These are phyloP conservation scores for Spilosoma lubricipeda DNA, from an alignment of 2,888 invertebrate species.

Conservation along the genomic window DNA sequence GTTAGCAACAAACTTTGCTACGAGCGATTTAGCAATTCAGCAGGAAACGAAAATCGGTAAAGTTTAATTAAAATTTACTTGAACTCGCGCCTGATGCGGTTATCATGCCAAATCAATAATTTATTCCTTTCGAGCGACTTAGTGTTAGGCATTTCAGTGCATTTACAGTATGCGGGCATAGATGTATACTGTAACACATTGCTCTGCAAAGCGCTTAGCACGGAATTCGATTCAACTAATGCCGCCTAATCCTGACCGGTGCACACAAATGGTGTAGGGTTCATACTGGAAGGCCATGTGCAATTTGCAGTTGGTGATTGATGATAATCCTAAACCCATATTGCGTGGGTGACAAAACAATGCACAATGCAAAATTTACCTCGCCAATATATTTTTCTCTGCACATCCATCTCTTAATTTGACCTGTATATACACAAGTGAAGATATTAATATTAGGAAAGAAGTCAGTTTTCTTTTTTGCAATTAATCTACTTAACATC, in stretches of 20 bases:
- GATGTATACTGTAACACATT: constrained; percentile 71
- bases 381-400: constrained; percentile 57
- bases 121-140: constrained; percentile 50
- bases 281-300: constrained; percentile 80
- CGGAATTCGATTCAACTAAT: constrained; percentile 85
- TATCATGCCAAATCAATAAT: constrained; percentile 60
- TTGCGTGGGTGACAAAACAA: constrained; percentile 69
- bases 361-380: too few relatives aligned
- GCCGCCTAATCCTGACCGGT: constrained; percentile 80
- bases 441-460: constrained; percentile 23
- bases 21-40: constrained; percentile 56
- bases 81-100: constrained; percentile 46
- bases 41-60: constrained; percentile 71
- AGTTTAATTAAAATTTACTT: constrained; percentile 72
- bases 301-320: constrained; percentile 82
- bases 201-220: constrained; percentile 80
- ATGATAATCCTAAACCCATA: constrained; percentile 79
- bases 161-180: constrained; percentile 58
- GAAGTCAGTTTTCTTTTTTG: not conserved
- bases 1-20: constrained; percentile 41
- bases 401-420: constrained; percentile 38
- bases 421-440: constrained; percentile 25
- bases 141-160: constrained; percentile 56
- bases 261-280: constrained; percentile 76
- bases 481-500: constrained; percentile 2